These are phyloP conservation scores for Netta rufina DNA, from an alignment of 2,797 vertebrate species.

Conservation along the genomic window DNA sequence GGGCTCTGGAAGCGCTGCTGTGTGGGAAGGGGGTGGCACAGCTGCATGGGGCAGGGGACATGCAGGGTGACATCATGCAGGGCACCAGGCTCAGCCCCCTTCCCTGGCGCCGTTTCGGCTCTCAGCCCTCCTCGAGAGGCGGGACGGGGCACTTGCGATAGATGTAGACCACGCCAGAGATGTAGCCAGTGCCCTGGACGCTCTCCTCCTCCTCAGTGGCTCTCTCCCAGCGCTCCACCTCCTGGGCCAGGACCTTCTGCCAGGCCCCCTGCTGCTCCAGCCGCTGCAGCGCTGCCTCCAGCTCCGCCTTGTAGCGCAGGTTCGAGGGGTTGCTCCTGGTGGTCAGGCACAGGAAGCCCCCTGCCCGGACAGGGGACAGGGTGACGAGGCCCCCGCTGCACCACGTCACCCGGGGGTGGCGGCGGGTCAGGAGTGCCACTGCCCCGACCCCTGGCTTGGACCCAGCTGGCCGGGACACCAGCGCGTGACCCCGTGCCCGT, in stretches of 20 bases:
- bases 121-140: background rate
- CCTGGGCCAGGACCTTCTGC: constrained; percentile 72
- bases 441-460: background rate
- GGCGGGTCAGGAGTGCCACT: no score
- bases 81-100: no score
- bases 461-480: background rate
- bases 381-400: background rate
- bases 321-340: constrained; percentile 86
- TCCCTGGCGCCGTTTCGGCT: fast-evolving
- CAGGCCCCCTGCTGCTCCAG: constrained; percentile 83
- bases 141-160: constrained; percentile 71
- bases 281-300: constrained; percentile 77
- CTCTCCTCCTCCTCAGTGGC: constrained; percentile 79
- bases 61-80: no score
- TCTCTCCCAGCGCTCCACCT: constrained; percentile 86
- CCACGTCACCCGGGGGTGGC: background rate
- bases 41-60: background rate
- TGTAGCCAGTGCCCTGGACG: constrained; percentile 72
- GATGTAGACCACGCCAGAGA: constrained; percentile 83
- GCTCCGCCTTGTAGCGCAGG: constrained; percentile 78
- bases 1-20: background rate
- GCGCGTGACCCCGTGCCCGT: fast-evolving
- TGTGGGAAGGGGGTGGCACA: background rate
- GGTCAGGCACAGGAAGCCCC: constrained; percentile 91
- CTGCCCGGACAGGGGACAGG: constrained; percentile 57